phyloP scores from a whole-genome alignment of 2,888 invertebrate species.

The Drosophila limbata region DNA sequence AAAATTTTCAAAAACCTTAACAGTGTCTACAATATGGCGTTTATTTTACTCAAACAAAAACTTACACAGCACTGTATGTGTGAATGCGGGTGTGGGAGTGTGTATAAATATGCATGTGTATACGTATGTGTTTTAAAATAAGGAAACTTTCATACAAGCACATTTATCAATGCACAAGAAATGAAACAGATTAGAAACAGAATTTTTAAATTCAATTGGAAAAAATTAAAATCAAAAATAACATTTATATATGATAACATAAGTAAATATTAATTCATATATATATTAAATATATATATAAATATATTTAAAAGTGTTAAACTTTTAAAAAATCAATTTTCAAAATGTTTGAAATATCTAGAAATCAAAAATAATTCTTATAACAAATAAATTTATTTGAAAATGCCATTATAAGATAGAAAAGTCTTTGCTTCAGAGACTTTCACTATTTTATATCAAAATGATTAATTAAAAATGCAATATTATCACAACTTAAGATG shows the following conservation, averaged over 20 bases:
- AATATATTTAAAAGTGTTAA: too few species aligned
- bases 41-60: conserved; percentile 81
- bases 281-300: too few species aligned
- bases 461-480: too few species aligned
- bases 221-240: not conserved
- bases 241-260: too few species aligned
- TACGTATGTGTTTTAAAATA: conserved; percentile 11
- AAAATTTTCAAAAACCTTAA: conserved; percentile 81
- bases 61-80: conserved; percentile 35
- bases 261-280: not conserved
- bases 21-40: conserved; percentile 81
- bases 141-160: conserved; percentile 44
- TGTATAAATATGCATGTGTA: not conserved
- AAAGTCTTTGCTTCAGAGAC: too few species aligned
- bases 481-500: too few species aligned
- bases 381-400: too few species aligned
- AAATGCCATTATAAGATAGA: too few species aligned
- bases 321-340: too few species aligned
- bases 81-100: conserved; percentile 4
- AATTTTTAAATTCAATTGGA: not conserved
- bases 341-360: too few species aligned
- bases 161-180: conserved; percentile 14
- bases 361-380: too few species aligned
- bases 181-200: not conserved
- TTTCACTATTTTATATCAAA: too few species aligned